Percentiles rank a stretch among this genome's conserved stretches.
phyloP scores from a whole-genome alignment of 2,797 vertebrate genomes.

The Mycteria americana region DNA sequence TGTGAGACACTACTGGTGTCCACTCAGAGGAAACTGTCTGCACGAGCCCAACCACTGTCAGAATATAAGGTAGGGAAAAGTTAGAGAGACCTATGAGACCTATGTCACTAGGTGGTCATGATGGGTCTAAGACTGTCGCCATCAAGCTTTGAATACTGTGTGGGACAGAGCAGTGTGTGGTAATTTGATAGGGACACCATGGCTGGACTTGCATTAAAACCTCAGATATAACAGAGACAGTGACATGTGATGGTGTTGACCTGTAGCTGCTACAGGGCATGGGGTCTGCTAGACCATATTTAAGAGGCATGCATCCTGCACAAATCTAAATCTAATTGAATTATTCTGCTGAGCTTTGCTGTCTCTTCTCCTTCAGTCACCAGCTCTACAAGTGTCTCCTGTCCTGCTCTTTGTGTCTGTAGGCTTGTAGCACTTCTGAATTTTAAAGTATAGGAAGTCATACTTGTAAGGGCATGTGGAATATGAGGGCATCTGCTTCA shows the following conservation, averaged over 20 bases:
- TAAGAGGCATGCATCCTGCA: background rate
- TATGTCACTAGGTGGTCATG: background rate
- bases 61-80: background rate
- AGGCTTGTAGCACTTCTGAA: background rate
- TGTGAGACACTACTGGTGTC: background rate
- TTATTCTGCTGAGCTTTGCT: background rate
- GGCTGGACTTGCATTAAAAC: background rate
- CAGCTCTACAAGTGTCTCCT: background rate
- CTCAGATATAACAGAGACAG: background rate
- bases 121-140: background rate
- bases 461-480: background rate
- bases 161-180: background rate
- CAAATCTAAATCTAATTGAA: background rate
- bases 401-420: background rate
- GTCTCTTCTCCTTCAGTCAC: background rate
- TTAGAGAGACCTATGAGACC: background rate
- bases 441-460: background rate
- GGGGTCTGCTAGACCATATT: background rate
- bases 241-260: background rate
- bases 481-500: background rate
- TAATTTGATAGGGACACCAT: background rate
- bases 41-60: background rate
- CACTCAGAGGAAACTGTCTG: background rate
- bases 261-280: background rate
- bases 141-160: background rate